Evolutionary conservation across 2,113 vertebrate genomes (phyloP), one percentile per base, ranked within the genome.

Genomic region (Ifrita kowaldi): DNA sequence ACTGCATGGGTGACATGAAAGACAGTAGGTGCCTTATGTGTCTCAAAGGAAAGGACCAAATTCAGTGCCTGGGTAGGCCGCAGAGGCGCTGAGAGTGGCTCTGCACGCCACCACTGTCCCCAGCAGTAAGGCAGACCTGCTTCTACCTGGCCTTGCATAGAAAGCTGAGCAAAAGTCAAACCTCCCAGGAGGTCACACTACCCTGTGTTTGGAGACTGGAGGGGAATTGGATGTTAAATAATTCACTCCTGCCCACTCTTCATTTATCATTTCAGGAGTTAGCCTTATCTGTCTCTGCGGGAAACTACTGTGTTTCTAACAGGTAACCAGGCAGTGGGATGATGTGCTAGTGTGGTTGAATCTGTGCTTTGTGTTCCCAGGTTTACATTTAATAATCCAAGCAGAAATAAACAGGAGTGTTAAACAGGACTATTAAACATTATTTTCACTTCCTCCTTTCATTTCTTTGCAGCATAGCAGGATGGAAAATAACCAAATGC

Each of bases 381-480:
- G 74, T 90, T 88, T 67, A 55, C 56, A 64, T 84, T 93, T 89
- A 86, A 92, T 84, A 94, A 90, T 52, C 64, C 28, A 68, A 90
- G 44, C 24, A 89, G 26, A 95, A 96, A 89, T 64, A 15, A 94
- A 92, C 67, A 78, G 76, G 24, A 94, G 85, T 60, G 41, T 59
- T 86, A 86, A 90, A 64, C 9, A 90, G 32, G 12, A 86, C 13
- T 56, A 59, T 52, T 73, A 96, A 95, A 90, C 52, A 84, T 56
- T 92, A 78, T 89, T 95, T 96, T 94, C 27, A 90, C 90, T 90
- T 91, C 84, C 55, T 86, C 59, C 67, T 53, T 68, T 33, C 17
- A 59, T 37, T 60, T 46, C 27, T 46, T 57, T 70, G 35, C 49
- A 78, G 47, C 44, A 28, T 4, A 83, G 65, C 42, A 88, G 68